A percentile compares a stretch with the other conserved stretches of the same genome.
These are phyloP conservation scores for Sitophilus oryzae DNA, from an alignment of 1,140 invertebrate genomes.

Conservation along the genomic window DNA sequence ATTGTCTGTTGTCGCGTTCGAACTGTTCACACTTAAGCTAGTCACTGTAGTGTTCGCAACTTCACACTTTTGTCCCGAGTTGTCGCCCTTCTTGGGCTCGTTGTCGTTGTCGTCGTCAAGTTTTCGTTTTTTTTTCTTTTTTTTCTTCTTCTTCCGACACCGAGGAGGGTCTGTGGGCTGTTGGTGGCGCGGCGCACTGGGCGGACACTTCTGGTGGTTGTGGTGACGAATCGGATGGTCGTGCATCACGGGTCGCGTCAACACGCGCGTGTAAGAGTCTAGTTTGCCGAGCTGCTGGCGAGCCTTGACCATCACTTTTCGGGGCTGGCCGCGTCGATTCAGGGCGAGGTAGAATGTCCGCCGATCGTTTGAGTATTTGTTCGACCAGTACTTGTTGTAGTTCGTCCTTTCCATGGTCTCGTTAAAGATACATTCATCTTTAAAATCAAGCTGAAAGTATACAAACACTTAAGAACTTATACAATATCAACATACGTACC, in stretches of 20 bases:
- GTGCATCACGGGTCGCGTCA: conserved; percentile 56
- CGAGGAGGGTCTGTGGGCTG: conserved; percentile 25
- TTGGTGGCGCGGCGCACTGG: conserved; percentile 10
- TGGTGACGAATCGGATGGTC: conserved; percentile 48
- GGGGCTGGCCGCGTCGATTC: conserved; percentile 61
- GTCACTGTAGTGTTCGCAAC: conserved; percentile 12
- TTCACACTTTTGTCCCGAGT: conserved; percentile 36
- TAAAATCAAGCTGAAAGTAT: conserved; percentile 72
- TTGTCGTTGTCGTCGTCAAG: conserved; percentile 28
- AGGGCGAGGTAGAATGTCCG: conserved; percentile 71
- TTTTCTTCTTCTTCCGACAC: conserved; percentile 38
- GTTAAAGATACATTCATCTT: conserved; percentile 78
- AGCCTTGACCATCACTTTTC: conserved; percentile 62
- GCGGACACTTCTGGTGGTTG: conserved; percentile 33
- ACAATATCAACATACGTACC: no score
- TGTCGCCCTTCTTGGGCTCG: conserved; percentile 29
- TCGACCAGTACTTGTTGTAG: conserved; percentile 79
- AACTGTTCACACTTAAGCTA: neutral
- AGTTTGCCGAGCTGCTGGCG: conserved; percentile 63
- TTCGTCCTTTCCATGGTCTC: conserved; percentile 77
- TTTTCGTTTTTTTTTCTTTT: conserved; percentile 43
- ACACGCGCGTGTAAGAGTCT: conserved; percentile 61
- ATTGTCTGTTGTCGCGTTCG: conserved; percentile 29
- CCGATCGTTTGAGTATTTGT: conserved; percentile 62
- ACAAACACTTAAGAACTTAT: neutral